Base-by-base conservation (phyloP, 2,888 invertebrate species). In the Drosophila putrida region DNA sequence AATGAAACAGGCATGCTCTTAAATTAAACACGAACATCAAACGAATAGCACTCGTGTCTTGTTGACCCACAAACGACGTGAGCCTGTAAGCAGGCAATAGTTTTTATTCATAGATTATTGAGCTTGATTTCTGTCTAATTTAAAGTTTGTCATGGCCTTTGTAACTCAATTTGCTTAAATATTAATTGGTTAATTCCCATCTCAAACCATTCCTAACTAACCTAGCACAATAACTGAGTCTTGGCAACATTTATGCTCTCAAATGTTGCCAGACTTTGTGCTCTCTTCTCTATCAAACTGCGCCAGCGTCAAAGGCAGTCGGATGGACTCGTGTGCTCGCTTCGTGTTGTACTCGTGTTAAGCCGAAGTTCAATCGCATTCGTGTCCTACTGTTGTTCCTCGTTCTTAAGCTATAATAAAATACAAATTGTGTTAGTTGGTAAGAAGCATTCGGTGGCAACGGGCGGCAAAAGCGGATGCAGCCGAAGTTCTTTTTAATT, bases 331-430 rank as follows among this genome's bases (percentile, higher is more conserved):
- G 57, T 55, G 25, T 1, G 9, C 4, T 2, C 9, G 9, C 33
- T 5, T 54, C 58, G 47, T 39, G 20, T 28, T 0, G 4, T 10
- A n/a, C 47, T 76, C 80, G 66, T 46, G 6, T 6, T 50, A 13
- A 4, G 38, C 25, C 66, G 49, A 60, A 4, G 33, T 5, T 5
- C 0, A n/a, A 2, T 49, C 6, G 13, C n/a, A 27, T 2, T 58
- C 65, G 54, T 39, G 35, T 72, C 33, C 33, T 39, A 38, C 8
- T 6, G 9, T 41, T 59, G 4, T 31, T 13, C 43, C 50, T 51
- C 83, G 82, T 66, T 89, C 79, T 89, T 88, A 90, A 91, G 90
- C 88, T 90, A 78, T 84, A 88, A 88, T 89, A 90, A 91, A 83
- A 88, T 77, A 80, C 80, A 86, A 90, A 90, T 82, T 77, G 69